Conservation (phyloP, 2,888 invertebrate genomes). For the Hyles lineata region DNA sequence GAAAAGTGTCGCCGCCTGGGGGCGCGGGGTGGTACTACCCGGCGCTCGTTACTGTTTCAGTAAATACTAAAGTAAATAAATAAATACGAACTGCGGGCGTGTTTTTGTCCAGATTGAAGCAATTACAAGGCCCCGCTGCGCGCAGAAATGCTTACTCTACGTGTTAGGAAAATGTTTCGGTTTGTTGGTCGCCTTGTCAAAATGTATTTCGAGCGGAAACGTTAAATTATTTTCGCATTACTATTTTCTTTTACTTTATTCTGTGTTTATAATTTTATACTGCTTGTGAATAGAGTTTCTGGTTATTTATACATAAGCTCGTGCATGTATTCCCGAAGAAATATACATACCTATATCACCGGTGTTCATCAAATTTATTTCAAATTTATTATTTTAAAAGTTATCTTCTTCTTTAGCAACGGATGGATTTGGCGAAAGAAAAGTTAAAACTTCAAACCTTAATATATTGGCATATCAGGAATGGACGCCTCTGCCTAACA, state of each 20-base stretch:
- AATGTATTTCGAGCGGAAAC: slow-evolving; percentile 36
- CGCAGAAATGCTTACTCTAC: slow-evolving; percentile 40
- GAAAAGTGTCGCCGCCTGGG: slow-evolving; percentile 35
- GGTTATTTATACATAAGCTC: too few relatives aligned
- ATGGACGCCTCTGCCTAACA: background rate
- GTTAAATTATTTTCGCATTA: slow-evolving; percentile 31
- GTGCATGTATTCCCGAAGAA: too few relatives aligned
- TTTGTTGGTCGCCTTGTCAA: slow-evolving; percentile 51
- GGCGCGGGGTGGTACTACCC: slow-evolving; percentile 42
- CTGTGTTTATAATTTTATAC: background rate
- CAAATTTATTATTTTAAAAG: too few relatives aligned
- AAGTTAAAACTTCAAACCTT: too few relatives aligned
- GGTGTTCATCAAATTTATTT: too few relatives aligned
- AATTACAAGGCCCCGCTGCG: slow-evolving; percentile 59
- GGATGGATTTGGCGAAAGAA: too few relatives aligned
- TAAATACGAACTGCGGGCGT: slow-evolving; percentile 76
- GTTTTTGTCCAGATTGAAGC: slow-evolving; percentile 77
- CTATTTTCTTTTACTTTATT: slow-evolving; percentile 9
- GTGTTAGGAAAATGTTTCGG: slow-evolving; percentile 53
- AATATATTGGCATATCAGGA: too few relatives aligned
- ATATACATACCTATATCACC: too few relatives aligned
- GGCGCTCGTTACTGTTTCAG: slow-evolving; percentile 70
- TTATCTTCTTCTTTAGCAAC: too few relatives aligned
- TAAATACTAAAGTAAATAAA: slow-evolving; percentile 82
- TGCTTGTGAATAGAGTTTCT: background rate